These are phyloP conservation scores for Rhinolophus ferrumequinum DNA, from an alignment of 2,113 vertebrate species.

Conservation along the genomic window DNA sequence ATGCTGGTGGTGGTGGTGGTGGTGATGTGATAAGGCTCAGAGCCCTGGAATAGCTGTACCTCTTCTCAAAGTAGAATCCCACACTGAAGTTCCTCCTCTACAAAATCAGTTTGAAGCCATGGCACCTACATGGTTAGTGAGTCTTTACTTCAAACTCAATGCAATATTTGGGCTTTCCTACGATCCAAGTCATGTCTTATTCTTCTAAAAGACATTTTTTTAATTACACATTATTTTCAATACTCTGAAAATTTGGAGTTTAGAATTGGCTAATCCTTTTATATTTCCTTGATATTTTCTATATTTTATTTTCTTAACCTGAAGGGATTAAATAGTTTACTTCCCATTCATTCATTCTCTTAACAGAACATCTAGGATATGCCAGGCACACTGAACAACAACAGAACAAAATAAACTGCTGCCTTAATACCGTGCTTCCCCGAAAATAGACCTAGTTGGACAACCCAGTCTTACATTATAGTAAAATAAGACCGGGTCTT, in stretches of 20 bases:
- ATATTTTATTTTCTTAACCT: neutral
- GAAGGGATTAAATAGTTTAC: neutral
- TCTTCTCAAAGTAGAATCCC: neutral
- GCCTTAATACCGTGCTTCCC: neutral
- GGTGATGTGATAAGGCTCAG: neutral
- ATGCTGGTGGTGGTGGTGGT: neutral
- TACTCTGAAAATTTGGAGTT: neutral
- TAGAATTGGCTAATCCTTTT: neutral
- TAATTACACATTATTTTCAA: neutral
- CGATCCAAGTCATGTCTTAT: neutral
- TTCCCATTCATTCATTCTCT: neutral
- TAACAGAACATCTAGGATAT: neutral
- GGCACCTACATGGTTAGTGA: neutral
- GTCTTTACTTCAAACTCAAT: neutral
- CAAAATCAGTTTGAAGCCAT: neutral
- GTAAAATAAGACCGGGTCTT: too few species aligned
- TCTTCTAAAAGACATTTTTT: neutral
- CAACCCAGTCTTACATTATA: too few species aligned
- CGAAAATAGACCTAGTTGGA: too few species aligned
- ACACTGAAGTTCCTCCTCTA: neutral
- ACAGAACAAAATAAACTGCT: neutral
- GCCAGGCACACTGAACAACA: neutral
- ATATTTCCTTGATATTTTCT: neutral
- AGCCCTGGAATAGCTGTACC: neutral
- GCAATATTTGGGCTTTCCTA: neutral